A percentile compares a stretch with the other conserved stretches of the same genome.
Evolutionary conservation across 1,140 invertebrate species (phyloP).

Genomic region (Gonatopus flavifemur): DNA sequence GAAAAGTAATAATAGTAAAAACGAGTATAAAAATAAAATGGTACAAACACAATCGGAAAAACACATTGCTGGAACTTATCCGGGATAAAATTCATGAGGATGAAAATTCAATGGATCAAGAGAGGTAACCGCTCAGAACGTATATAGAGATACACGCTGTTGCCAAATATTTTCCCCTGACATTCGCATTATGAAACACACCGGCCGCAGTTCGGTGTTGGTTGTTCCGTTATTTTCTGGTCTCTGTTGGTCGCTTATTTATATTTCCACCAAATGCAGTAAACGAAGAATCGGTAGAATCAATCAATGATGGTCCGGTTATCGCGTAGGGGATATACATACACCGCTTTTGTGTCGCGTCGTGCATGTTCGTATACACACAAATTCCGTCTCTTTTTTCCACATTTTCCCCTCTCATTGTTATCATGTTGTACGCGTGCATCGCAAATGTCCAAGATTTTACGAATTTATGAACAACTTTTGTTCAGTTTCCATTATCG

Average conservation of each 20-base stretch:
- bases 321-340: conserved; percentile 13
- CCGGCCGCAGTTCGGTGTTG: conserved; percentile 19
- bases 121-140: conserved; percentile 5
- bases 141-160: conserved; percentile 24
- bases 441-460: conserved; percentile 21
- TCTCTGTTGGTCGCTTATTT: conserved; percentile 22
- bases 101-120: too few relatives aligned
- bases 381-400: conserved; percentile 12
- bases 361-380: conserved; percentile 11
- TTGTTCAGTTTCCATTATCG: conserved; percentile 39
- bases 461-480: conserved; percentile 37
- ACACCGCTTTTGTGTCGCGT: conserved; percentile 1
- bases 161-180: conserved; percentile 40
- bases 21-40: too few relatives aligned
- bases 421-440: conserved; percentile 28
- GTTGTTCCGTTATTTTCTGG: conserved; percentile 30
- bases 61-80: too few relatives aligned
- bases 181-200: conserved; percentile 38
- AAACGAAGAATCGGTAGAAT: conserved; percentile 9
- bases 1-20: too few relatives aligned
- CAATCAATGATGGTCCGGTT: conserved; percentile 20
- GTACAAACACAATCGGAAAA: too few relatives aligned
- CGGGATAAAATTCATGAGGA: too few relatives aligned
- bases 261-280: conserved; percentile 25
- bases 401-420: background rate